These are phyloP conservation scores for Neodontobutis hainanensis DNA, from an alignment of 2,113 vertebrate genomes.

Conservation along the genomic window DNA sequence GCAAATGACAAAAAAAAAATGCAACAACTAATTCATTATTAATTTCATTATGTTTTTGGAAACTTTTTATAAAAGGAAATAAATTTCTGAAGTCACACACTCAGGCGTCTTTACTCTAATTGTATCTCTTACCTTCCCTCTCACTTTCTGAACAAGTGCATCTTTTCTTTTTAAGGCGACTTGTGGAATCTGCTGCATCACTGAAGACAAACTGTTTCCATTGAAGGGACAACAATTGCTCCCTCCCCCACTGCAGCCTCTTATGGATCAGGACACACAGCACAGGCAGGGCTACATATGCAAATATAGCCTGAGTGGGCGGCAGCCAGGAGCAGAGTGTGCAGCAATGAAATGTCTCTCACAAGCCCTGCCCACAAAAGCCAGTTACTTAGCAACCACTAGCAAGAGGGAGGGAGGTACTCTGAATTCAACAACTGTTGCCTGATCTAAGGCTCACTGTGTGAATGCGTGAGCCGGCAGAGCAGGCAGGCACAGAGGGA, in stretches of 20 bases:
- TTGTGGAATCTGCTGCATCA: slow-evolving; percentile 59
- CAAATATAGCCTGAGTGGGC: slow-evolving; percentile 71
- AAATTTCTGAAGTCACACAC: not conserved
- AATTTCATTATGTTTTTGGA: too few species aligned
- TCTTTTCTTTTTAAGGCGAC: slow-evolving; percentile 20
- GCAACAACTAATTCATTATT: too few species aligned
- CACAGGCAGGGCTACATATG: slow-evolving; percentile 58
- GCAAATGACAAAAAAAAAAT: too few species aligned
- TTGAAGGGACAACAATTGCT: slow-evolving; percentile 39
- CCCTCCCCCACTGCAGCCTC: slow-evolving; percentile 19
- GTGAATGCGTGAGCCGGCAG: slow-evolving; percentile 59
- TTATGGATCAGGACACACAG: slow-evolving; percentile 26
- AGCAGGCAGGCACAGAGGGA: slow-evolving; percentile 29
- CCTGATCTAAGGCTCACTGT: slow-evolving; percentile 64
- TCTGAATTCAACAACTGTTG: slow-evolving; percentile 78
- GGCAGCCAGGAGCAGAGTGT: slow-evolving; percentile 52
- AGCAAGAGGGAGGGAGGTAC: slow-evolving; percentile 61
- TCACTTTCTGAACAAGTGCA: not conserved
- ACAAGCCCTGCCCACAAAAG: slow-evolving; percentile 55
- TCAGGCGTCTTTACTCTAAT: not conserved
- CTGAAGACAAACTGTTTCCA: slow-evolving; percentile 44
- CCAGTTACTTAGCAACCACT: slow-evolving; percentile 77
- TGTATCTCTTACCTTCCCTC: not conserved
- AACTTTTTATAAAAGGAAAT: not conserved
- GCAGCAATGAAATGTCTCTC: slow-evolving; percentile 67